Conservation (phyloP, 2,888 invertebrate genomes). For the Microplitis deprimator region DNA sequence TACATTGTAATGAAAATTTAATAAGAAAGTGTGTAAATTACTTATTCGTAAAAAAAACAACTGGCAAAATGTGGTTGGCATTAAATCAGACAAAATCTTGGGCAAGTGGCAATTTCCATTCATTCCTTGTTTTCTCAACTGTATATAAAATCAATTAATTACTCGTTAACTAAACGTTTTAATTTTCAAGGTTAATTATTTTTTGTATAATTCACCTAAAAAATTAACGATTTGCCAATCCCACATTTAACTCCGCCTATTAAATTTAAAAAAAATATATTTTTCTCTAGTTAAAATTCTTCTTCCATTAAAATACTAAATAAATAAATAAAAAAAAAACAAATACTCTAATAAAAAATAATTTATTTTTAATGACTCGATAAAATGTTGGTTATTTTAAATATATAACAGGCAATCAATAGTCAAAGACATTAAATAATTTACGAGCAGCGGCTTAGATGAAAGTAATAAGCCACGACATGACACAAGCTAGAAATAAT, state of each 20-base stretch:
- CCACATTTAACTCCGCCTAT: no score
- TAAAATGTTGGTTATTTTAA: not conserved
- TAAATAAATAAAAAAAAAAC: no score
- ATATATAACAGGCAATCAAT: constrained; percentile 7
- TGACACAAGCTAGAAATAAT: not conserved
- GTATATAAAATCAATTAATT: not conserved
- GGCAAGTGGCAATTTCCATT: not conserved
- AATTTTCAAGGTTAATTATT: not conserved
- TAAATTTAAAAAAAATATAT: no score
- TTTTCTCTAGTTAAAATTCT: no score
- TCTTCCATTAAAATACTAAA: no score
- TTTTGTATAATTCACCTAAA: not conserved
- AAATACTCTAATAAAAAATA: no score
- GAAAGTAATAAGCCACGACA: constrained; percentile 20
- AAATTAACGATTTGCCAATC: not conserved
- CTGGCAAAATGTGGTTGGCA: not conserved
- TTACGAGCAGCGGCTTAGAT: constrained; percentile 15
- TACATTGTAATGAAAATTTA: no score
- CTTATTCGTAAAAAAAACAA: not conserved
- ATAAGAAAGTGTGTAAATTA: not conserved
- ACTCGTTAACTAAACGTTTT: not conserved
- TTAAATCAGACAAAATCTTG: not conserved
- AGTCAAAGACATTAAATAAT: constrained; percentile 9
- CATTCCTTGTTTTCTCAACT: not conserved
- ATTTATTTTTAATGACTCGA: not conserved